Conservation (phyloP, 2,113 vertebrate genomes). For the Microtus montanus region DNA sequence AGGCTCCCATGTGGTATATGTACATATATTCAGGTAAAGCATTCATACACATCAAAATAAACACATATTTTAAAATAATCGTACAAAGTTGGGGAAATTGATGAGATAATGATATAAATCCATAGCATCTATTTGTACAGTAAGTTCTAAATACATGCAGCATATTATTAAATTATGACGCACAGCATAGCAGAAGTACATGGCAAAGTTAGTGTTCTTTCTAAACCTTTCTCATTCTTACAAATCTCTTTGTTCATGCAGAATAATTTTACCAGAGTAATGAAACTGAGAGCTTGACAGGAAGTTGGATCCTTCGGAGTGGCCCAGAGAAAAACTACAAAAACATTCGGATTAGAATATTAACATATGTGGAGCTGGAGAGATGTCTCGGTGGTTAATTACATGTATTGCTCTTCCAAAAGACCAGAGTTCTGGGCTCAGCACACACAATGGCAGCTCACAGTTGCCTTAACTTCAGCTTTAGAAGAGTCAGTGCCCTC, state of each 20-base stretch:
- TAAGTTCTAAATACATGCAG: background rate
- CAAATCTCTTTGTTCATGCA: slow-evolving; percentile 46
- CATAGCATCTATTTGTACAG: background rate
- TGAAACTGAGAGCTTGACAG: slow-evolving; percentile 25
- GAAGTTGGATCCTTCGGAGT: slow-evolving; percentile 27
- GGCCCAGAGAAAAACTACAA: slow-evolving; percentile 51
- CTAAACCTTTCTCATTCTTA: background rate
- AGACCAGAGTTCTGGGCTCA: background rate
- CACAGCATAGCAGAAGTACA: background rate
- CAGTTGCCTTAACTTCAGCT: background rate
- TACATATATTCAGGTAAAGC: background rate
- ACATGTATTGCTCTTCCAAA: background rate
- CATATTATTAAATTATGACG: slow-evolving; percentile 39
- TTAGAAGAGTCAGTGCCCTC: background rate
- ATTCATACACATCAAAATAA: background rate
- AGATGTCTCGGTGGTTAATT: background rate
- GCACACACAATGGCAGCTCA: background rate
- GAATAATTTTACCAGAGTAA: slow-evolving; percentile 34
- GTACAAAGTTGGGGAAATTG: slow-evolving; percentile 15
- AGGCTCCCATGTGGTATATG: background rate
- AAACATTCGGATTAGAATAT: slow-evolving; percentile 63
- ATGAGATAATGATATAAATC: background rate
- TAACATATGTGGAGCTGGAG: background rate
- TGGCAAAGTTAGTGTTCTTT: background rate
- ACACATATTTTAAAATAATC: background rate